Evolutionary conservation across 2,888 invertebrate genomes (phyloP), one percentile per base, ranked within the genome.

Genomic region (Diogma glabrata): DNA sequence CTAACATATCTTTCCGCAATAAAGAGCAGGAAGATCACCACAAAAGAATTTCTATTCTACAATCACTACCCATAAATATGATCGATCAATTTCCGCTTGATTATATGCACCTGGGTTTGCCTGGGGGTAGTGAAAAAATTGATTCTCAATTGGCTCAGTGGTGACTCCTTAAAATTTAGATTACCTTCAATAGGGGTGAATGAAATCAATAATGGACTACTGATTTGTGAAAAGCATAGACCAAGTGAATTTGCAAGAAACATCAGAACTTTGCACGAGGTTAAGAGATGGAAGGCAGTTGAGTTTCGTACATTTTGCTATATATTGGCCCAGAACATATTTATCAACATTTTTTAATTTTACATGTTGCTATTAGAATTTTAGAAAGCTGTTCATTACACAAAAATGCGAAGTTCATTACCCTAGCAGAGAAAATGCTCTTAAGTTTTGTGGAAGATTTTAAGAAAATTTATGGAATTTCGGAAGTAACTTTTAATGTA

Each of bases 401-500:
- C 10, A 38, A 38, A 38, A 14, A 38, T 14, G 10, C 4, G 8
- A 38, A 16, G 38, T 38, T 14, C 38, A 14, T 38, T 38, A 9
- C 3, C 10, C 38, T 38, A 3, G 38, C 38, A 38, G 38, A 38
- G 16, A 16, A 38, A 38, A 38, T 38, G 38, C 14, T 38, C 10
- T 9, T 38, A 8, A 38, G 17, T 38, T 38, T 38, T 38, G 38
- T 38, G 38, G 16, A 14, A 8, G 38, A 38, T 12, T 38, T 38
- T 38, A 38, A 38, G 16, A 16, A 38, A 12, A 38, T 38, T 17
- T 38, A 38, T 38, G 38, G 38, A 14, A 38, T 16, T 38, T 38
- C 38, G 3, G 38, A 38, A 38, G 10, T 38, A 17, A 38, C 38
- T 38, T 38, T 38, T 38, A 38, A 38, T 38, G 38, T 38, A 38